Percentiles rank a stretch among this genome's conserved stretches.
Evolutionary conservation across 2,888 invertebrate genomes (phyloP).

Genomic region (Philopedon plagiatum): DNA sequence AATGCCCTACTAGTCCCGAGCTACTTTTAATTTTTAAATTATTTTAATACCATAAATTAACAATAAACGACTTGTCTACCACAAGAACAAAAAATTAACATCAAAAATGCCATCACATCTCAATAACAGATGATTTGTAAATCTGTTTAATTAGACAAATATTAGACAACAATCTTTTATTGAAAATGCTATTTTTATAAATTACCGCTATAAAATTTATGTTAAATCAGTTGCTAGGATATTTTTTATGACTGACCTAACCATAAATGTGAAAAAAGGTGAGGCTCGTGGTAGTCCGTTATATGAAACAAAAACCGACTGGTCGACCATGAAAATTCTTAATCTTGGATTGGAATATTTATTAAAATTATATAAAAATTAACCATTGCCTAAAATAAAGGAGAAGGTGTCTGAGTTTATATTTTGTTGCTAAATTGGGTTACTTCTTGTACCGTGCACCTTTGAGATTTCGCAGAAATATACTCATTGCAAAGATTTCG

Average conservation of each 20-base stretch:
- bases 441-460: no score
- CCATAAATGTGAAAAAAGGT: conserved; percentile 19
- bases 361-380: neutral
- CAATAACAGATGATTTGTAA: neutral
- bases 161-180: conserved; percentile 8
- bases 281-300: neutral
- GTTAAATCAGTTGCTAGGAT: neutral
- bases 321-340: conserved; percentile 3
- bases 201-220: neutral
- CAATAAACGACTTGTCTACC: no score
- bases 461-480: no score
- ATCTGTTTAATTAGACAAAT: neutral
- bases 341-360: neutral
- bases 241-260: conserved; percentile 1
- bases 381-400: no score
- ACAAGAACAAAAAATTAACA: no score
- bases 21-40: no score
- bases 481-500: no score
- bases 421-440: neutral
- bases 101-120: neutral
- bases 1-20: no score
- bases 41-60: no score
- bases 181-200: neutral
- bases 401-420: neutral
- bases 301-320: conserved; percentile 1